Conservation (phyloP, 2,797 vertebrate species). For the Eleutherodactylus coqui region DNA sequence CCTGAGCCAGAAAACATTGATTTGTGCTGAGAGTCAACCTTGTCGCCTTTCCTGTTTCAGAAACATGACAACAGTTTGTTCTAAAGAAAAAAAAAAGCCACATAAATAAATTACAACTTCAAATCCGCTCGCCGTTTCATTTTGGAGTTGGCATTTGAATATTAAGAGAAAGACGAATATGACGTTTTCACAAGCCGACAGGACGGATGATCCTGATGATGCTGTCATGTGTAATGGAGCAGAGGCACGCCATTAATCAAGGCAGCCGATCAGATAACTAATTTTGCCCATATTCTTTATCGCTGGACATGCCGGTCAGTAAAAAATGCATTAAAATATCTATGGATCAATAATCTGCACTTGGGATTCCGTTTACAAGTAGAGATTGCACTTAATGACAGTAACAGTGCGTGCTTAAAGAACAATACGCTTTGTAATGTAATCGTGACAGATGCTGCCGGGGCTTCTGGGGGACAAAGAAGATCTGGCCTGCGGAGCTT, state of each 20-base stretch:
- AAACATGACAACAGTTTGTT: conserved; percentile 89
- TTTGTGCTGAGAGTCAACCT: conserved; percentile 90
- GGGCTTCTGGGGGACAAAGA: no score
- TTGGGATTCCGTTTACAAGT: conserved; percentile 78
- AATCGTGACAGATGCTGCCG: conserved; percentile 11
- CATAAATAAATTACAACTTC: conserved; percentile 88
- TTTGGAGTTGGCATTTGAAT: conserved; percentile 91
- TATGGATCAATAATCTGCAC: conserved; percentile 85
- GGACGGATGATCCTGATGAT: conserved; percentile 84
- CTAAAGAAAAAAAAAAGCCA: conserved; percentile 74
- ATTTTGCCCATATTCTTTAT: conserved; percentile 92
- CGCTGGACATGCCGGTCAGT: conserved; percentile 86
- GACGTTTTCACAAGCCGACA: conserved; percentile 1
- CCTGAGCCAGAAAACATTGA: conserved; percentile 87
- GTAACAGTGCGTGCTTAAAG: conserved; percentile 75
- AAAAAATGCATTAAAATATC: conserved; percentile 85
- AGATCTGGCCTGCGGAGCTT: conserved; percentile 21
- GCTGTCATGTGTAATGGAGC: conserved; percentile 90
- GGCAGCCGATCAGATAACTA: conserved; percentile 91
- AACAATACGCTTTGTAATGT: conserved; percentile 56
- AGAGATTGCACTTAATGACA: conserved; percentile 78
- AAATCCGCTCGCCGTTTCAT: conserved; percentile 87
- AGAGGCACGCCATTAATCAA: conserved; percentile 88
- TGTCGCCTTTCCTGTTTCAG: conserved; percentile 91
- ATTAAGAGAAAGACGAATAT: conserved; percentile 49